These are phyloP conservation scores for Oscheius onirici DNA, from an alignment of 2,888 invertebrate species.

Conservation along the genomic window DNA sequence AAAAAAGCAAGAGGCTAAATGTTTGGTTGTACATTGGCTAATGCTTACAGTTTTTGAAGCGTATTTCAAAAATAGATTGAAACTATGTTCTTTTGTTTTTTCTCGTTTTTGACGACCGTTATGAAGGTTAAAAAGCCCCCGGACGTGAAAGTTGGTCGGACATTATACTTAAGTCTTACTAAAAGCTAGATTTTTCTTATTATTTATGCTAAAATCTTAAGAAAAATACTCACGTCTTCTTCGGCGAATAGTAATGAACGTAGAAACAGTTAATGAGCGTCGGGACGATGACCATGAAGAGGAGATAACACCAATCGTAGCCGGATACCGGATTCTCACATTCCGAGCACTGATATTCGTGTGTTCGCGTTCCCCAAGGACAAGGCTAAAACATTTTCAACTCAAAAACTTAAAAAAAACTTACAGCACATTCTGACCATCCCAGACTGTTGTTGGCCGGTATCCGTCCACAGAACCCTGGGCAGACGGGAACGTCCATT, in stretches of 20 bases:
- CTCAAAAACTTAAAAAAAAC: background rate
- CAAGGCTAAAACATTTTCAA: slow-evolving; percentile 49
- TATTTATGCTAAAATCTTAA: no score
- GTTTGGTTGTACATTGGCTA: no score
- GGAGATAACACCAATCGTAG: slow-evolving; percentile 75
- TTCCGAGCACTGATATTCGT: slow-evolving; percentile 43
- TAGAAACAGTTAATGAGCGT: slow-evolving; percentile 80
- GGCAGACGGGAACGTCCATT: slow-evolving; percentile 37
- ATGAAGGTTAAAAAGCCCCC: no score
- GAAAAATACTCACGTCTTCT: slow-evolving; percentile 31
- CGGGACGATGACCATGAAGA: slow-evolving; percentile 90
- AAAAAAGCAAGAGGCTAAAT: no score
- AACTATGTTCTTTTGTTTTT: no score
- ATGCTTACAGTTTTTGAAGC: no score
- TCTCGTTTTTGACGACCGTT: no score
- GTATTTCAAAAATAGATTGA: no score
- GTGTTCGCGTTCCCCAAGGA: slow-evolving; percentile 56
- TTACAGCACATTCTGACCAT: slow-evolving; percentile 31
- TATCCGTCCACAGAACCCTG: slow-evolving; percentile 51
- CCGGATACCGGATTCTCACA: slow-evolving; percentile 51
- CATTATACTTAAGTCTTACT: no score
- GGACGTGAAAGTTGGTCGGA: no score
- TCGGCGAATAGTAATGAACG: slow-evolving; percentile 19
- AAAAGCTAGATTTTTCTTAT: no score
- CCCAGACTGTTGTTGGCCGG: slow-evolving; percentile 24